A percentile compares a stretch with the other conserved stretches of the same genome.
These are phyloP conservation scores for Oenanthe oenanthe DNA, from an alignment of 2,113 vertebrate genomes.

Conservation along the genomic window DNA sequence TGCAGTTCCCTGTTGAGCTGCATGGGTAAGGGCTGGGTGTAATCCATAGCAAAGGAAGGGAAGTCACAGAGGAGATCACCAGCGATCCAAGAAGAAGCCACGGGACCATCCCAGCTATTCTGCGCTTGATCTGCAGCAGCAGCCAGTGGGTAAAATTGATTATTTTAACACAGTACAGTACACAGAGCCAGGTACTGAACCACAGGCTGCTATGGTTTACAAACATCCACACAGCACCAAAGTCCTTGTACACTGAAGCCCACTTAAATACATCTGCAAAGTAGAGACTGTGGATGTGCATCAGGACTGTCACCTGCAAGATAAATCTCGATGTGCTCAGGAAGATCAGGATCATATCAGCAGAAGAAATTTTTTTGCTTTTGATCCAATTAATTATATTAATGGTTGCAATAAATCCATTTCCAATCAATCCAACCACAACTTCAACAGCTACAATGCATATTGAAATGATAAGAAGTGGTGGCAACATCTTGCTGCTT, in stretches of 20 bases:
- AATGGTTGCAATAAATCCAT: conserved; percentile 40
- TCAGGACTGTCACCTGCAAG: conserved; percentile 14
- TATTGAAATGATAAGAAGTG: background rate
- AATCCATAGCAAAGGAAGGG: background rate
- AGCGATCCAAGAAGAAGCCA: conserved; percentile 14
- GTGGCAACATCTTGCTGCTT: conserved; percentile 18
- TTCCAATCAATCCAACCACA: conserved; percentile 8
- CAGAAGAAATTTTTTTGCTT: background rate
- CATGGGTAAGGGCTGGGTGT: background rate
- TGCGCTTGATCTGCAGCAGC: conserved; percentile 52
- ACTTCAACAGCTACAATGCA: conserved; percentile 4
- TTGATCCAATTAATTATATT: conserved; percentile 21
- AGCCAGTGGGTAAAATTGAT: background rate
- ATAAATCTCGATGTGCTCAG: conserved; percentile 33
- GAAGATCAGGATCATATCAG: conserved; percentile 35
- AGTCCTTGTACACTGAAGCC: background rate
- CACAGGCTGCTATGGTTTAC: conserved; percentile 57
- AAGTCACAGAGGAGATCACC: background rate
- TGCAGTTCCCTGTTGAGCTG: background rate
- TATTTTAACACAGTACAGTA: conserved; percentile 57
- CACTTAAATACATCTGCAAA: background rate
- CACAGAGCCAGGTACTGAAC: conserved; percentile 43
- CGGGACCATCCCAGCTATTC: background rate
- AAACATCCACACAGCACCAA: conserved; percentile 2
- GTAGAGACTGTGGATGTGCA: conserved; percentile 6